These are phyloP conservation scores for Agrilus planipennis DNA, from an alignment of 1,140 invertebrate species.

Conservation along the genomic window DNA sequence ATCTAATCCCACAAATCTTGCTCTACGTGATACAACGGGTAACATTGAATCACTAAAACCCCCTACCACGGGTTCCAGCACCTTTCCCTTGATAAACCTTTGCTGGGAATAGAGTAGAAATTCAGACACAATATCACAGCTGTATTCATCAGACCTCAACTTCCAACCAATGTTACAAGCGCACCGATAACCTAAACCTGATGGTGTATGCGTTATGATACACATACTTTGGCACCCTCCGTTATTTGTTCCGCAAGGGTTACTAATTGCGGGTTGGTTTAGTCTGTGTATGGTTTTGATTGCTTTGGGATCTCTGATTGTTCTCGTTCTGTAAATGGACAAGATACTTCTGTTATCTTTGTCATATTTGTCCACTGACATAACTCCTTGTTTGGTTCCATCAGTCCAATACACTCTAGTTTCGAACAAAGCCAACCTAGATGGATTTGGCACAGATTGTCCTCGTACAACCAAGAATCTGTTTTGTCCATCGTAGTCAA, in stretches of 20 bases:
- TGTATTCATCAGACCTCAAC: conserved; percentile 60
- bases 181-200: conserved; percentile 80
- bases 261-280: conserved; percentile 61
- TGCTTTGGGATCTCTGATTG: conserved; percentile 71
- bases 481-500: conserved; percentile 83
- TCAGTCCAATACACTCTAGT: conserved; percentile 93
- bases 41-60: conserved; percentile 90
- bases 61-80: conserved; percentile 77
- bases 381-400: conserved; percentile 85
- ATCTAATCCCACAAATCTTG: conserved; percentile 93
- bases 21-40: conserved; percentile 78
- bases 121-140: conserved; percentile 76
- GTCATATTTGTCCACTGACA: conserved; percentile 83
- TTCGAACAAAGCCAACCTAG: conserved; percentile 77
- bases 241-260: conserved; percentile 84
- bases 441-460: conserved; percentile 75
- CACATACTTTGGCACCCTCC: conserved; percentile 94
- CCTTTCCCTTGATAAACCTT: conserved; percentile 90
- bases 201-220: conserved; percentile 72
- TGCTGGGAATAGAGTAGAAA: conserved; percentile 97
- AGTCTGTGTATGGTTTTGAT: conserved; percentile 71
- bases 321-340: conserved; percentile 65
- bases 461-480: conserved; percentile 69
- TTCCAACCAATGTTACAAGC: conserved; percentile 87
- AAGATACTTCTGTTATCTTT: conserved; percentile 63